A percentile compares a stretch with the other conserved stretches of the same genome.
Conservation (phyloP, 2,113 vertebrate genomes). For the Cottus gobio region DNA sequence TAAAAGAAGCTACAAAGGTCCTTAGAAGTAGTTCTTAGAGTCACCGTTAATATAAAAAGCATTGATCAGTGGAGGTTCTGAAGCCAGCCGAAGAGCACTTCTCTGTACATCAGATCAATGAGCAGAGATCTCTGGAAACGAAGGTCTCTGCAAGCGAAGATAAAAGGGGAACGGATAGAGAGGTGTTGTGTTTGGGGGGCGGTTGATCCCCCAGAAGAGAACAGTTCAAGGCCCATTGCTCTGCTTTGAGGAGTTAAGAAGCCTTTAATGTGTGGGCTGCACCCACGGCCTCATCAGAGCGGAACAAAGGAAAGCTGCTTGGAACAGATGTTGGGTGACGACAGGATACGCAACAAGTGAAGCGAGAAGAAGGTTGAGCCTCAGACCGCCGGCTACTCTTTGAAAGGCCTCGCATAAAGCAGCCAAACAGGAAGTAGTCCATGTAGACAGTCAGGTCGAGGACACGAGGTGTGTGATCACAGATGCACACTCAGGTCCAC, state of each 20-base stretch:
- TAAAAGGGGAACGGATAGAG: not conserved
- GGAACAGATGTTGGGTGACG: not conserved
- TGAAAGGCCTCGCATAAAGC: not conserved
- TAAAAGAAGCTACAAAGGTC: not conserved
- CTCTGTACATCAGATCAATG: not conserved
- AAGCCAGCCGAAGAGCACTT: not conserved
- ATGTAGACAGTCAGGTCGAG: not conserved
- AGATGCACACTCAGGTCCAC: not conserved
- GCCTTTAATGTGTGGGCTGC: constrained; percentile 11
- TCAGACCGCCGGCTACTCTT: not conserved
- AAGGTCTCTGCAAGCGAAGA: not conserved
- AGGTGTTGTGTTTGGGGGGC: not conserved
- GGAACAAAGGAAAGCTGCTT: constrained; percentile 3
- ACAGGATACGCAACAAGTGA: not conserved
- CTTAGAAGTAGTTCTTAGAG: not conserved
- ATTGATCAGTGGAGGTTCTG: not conserved
- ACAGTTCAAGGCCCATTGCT: constrained; percentile 11
- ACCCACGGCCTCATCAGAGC: not conserved
- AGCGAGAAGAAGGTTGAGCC: not conserved
- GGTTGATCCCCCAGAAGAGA: not conserved
- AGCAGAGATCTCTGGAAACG: not conserved
- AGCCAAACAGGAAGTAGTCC: not conserved
- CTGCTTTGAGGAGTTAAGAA: constrained; percentile 2
- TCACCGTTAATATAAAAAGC: not conserved
- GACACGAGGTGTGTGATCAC: not conserved